Evolutionary conservation across 2,797 vertebrate genomes (phyloP), one percentile per base, ranked within the genome.

Genomic region (Helostoma temminkii): DNA sequence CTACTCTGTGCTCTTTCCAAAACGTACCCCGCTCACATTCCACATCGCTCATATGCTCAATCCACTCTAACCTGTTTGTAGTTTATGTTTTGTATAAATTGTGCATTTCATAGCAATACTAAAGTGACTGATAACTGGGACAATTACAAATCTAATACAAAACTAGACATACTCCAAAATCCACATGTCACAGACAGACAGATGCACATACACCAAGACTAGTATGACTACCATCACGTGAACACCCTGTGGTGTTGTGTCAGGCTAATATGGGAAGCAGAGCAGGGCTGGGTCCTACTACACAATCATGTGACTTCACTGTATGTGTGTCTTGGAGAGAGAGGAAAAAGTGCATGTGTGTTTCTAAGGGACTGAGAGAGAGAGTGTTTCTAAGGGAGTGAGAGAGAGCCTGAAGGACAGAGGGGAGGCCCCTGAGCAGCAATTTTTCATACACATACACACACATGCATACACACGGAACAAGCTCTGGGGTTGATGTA

Each of bases 251-350:
- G 53, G 48, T 62, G 59, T 57, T 53, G 32, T 64, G 56, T 63
- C 60, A 69, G 69, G 12, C 26, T 32, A 76, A 52, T 30, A 32
- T 41, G 59, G 39, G 66, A 55, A 69, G 64, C 47, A 14, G 19
- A 34, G 26, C n/a, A 66, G 36, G 43, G 24, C 41, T 66, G 34
- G 49, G 34, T 62, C 34, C 46, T 49, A 61, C 66, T 60, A 66
- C 59, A 43, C 47, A 56, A 42, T 69, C 67, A 86, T 73, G 72
- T 83, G 75, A 85, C 76, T 76, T 65, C 62, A 62, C 25, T 73
- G 57, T 71, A 39, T 46, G 53, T 30, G 32, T 37, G 49, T 26
- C 53, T 49, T 61, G 19, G 15, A 9, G 45, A 24, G n/a, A 43
- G 49, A 39, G 21, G 12, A 63, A 28, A 45, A 21, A 50, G 16